Conservation (phyloP, 2,797 vertebrate genomes). For the Acipenser oxyrinchus region DNA sequence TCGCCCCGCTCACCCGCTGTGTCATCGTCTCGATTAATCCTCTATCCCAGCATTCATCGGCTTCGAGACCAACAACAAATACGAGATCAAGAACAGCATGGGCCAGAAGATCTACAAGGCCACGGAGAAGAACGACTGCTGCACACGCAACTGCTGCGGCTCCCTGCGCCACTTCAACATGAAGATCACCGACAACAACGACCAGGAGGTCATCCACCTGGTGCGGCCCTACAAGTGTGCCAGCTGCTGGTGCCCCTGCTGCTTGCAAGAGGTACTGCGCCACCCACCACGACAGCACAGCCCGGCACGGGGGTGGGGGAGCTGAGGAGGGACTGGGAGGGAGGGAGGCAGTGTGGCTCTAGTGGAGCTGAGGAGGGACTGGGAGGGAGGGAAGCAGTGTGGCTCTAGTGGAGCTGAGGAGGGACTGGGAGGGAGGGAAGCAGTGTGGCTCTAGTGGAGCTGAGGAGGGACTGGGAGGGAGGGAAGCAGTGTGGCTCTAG, state of each 20-base stretch:
- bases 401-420: too few species aligned
- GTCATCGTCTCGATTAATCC: too few species aligned
- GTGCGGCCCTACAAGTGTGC: constrained; percentile 52
- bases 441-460: too few species aligned
- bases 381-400: too few species aligned
- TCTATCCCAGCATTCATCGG: constrained; percentile 40
- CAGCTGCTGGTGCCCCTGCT: constrained; percentile 52
- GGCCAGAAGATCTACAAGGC: constrained; percentile 50
- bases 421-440: too few species aligned
- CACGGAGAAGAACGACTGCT: constrained; percentile 50
- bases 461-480: too few species aligned
- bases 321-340: background rate
- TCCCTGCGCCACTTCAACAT: constrained; percentile 48
- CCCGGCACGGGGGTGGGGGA: background rate
- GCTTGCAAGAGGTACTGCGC: constrained; percentile 53
- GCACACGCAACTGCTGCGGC: constrained; percentile 53
- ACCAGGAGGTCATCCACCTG: constrained; percentile 53
- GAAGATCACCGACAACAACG: constrained; percentile 43
- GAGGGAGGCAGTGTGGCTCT: too few species aligned
- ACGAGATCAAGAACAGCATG: constrained; percentile 49
- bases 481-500: too few species aligned
- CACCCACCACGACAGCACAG: background rate
- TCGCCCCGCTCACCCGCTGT: too few species aligned
- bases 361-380: too few species aligned
- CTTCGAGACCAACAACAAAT: constrained; percentile 52